Evolutionary conservation across 2,113 vertebrate species (phyloP), one percentile per base, ranked within the genome.

Genomic region (Xiphorhynchus elegans): DNA sequence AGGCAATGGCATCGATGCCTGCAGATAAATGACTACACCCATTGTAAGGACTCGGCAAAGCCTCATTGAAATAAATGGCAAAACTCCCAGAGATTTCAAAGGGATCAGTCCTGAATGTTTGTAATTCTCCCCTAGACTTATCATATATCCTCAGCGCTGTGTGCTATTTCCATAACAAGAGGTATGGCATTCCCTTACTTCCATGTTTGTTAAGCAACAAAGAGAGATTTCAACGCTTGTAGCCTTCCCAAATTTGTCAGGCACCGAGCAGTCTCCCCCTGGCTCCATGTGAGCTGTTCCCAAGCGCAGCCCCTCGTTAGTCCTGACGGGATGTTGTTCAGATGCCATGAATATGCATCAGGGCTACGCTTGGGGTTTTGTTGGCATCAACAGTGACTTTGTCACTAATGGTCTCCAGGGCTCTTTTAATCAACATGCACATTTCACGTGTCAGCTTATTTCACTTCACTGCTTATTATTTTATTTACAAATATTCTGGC

Each of bases 1-100:
- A 79, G 86, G 76, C 31, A 90, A 19, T 77, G 4, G 11, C 83
- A 40, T 74, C 44, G 7, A 80, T 1, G 64, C 79, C 92, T 74
- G 80, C 90, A 94, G 87, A 96, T 92, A 94, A 92, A 96, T 96
- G 90, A 90, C 90, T 90, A 8, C n/a, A 6, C 10, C 93, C 90
- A 91, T 96, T 96, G 95, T 94, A 24, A 77, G 92, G 79, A 1
- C 85, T 90, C 2, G 17, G 60, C 81, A 96, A 96, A 96, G 60
- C 83, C 66, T 73, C 95, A 95, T 96, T 96, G 92, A 97, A 96
- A 87, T 64, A 88, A 97, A 94, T 97, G 95, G 96, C 96, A 96
- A 97, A 97, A 96, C 93, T 97, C 93, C 96, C 95, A 97, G 95
- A 94, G 96, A 95, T 96, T 96, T 95, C 96, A 97, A 96, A 97